Percentiles rank a stretch among this genome's conserved stretches.
phyloP scores from a whole-genome alignment of 1,140 invertebrate species.

The Andrena cerasifolii region DNA sequence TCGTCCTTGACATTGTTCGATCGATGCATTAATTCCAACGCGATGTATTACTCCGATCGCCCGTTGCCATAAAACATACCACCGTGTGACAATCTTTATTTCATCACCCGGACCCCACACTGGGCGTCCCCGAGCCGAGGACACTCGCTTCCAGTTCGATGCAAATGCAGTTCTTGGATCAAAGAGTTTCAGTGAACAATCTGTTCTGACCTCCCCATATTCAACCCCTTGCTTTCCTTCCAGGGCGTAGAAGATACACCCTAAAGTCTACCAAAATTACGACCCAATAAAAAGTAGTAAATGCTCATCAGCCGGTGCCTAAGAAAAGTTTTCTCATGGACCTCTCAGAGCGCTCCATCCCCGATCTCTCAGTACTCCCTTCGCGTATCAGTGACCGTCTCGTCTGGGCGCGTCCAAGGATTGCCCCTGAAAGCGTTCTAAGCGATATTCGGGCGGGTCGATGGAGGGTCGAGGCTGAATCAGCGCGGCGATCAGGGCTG shows the following conservation, averaged over 20 bases:
- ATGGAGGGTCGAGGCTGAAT: slow-evolving; percentile 37
- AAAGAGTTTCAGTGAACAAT: no score
- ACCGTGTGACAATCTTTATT: slow-evolving; percentile 14
- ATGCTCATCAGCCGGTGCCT: no score
- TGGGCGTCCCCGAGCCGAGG: not conserved
- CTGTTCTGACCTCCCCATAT: no score
- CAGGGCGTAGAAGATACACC: no score
- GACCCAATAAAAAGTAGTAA: no score
- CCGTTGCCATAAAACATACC: slow-evolving; percentile 41
- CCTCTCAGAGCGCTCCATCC: no score
- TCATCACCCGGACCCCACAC: slow-evolving; percentile 15
- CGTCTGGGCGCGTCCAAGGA: not conserved
- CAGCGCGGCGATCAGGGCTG: slow-evolving; percentile 13
- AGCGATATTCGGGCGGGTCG: slow-evolving; percentile 3
- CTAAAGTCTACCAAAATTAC: no score
- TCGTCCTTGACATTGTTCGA: slow-evolving; percentile 50
- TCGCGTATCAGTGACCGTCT: not conserved
- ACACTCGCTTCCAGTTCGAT: not conserved
- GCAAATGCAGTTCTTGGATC: no score
- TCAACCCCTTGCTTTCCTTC: no score
- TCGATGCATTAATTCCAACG: slow-evolving; percentile 42
- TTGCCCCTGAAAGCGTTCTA: not conserved
- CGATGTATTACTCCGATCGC: slow-evolving; percentile 38
- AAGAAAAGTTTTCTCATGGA: no score
- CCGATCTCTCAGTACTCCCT: not conserved